Base-by-base conservation (phyloP, 2,888 invertebrate genomes). In the Didymodactylos carnosus region DNA sequence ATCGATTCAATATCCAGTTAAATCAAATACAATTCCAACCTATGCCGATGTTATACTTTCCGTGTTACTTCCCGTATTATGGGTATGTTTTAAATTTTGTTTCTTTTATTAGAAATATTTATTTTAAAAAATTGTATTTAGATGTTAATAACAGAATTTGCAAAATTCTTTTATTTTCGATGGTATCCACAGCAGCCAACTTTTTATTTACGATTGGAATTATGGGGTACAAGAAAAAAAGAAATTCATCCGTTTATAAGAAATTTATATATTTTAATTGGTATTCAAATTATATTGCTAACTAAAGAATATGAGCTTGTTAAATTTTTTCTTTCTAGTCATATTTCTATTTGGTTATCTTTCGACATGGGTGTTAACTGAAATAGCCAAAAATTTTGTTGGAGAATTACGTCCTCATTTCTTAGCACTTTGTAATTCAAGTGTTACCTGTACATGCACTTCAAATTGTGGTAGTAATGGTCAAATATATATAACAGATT, bases 381-480 rank as follows among this genome's bases (percentile, higher is more conserved):
- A 73, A 39, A 35, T 74, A 29, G 74, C 75, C 39, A 75, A 75
- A 41, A 70, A 69, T 43, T 69, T 71, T 23, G 49, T 75, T 39
- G 75, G 75, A 5, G 43, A 74, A 69, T 70, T 73, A 39, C 51
- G 75, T 25, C 75, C 75, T 27, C 75, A 75, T 62, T 75, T 75
- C 70, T 23, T 75, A 10, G 70, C 53, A 70, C 74, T 75, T 51
- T 75, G 75, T 39, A 23, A 71, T 23, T 74, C 74, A 25, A 27
- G 25, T 51, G 19, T 71, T 29, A 25, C 27, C 35, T 62, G 62
- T 62, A 10, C 62, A n/a, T n/a, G 0, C 35, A 6, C n/a, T 1
- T 35, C 11, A 10, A 3, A 29, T n/a, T 4, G 2, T 10, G 29
- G 3, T n/a, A 29, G 29, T 53, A 19, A 29, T 27, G 29, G 35